Conservation (phyloP, 2,113 vertebrate species). For the Edolisoma coerulescens region DNA sequence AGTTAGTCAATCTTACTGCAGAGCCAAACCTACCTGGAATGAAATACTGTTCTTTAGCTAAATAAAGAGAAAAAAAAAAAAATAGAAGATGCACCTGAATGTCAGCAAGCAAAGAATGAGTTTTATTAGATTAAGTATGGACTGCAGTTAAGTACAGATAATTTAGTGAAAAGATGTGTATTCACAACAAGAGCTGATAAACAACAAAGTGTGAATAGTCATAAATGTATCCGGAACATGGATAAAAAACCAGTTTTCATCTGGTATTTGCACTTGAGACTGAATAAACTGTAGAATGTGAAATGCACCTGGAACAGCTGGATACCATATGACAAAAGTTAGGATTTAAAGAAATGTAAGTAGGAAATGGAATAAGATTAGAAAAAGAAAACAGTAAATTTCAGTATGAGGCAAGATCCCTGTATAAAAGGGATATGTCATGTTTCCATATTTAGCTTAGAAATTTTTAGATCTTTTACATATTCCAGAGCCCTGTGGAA, state of each 20-base stretch:
- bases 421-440: not conserved
- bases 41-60: conserved; percentile 99
- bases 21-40: conserved; percentile 95
- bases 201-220: conserved; percentile 40
- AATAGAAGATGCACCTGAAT: conserved; percentile 86
- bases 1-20: conserved; percentile 74
- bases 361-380: conserved; percentile 56
- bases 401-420: conserved; percentile 28
- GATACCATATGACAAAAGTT: conserved; percentile 52
- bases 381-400: conserved; percentile 53
- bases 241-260: conserved; percentile 35
- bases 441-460: conserved; percentile 32
- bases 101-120: conserved; percentile 76
- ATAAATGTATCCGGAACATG: conserved; percentile 30
- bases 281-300: conserved; percentile 52
- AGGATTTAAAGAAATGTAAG: conserved; percentile 57
- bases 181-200: conserved; percentile 40
- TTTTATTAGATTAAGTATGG: conserved; percentile 74
- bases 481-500: conserved; percentile 12
- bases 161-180: conserved; percentile 56
- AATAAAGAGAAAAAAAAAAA: conserved; percentile 78
- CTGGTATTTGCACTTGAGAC: conserved; percentile 49
- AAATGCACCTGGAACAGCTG: conserved; percentile 65
- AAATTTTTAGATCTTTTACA: conserved; percentile 41
- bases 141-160: conserved; percentile 61